Percentiles rank a stretch among this genome's conserved stretches.
Conservation (phyloP, 2,797 vertebrate species). For the Ambastaia sidthimunki region DNA sequence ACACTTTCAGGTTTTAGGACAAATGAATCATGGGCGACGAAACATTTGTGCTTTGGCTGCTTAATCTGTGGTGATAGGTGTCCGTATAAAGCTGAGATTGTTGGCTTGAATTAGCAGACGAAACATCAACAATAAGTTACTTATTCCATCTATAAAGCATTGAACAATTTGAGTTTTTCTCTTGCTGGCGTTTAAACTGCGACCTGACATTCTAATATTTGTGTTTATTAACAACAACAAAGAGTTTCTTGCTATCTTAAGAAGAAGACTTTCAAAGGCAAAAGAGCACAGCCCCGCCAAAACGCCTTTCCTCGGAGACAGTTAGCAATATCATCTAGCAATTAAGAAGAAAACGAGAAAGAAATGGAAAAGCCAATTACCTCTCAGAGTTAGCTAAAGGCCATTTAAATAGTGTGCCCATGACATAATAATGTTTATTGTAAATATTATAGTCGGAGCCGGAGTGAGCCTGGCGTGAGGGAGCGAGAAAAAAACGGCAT, state of each 20-base stretch:
- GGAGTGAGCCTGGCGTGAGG: conserved; percentile 82
- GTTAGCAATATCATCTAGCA: conserved; percentile 83
- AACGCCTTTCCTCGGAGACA: conserved; percentile 75
- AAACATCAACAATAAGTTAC: neutral
- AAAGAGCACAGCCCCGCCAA: conserved; percentile 71
- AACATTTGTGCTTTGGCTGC: neutral
- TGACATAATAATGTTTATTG: conserved; percentile 92
- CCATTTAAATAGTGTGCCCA: conserved; percentile 90
- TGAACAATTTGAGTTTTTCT: neutral
- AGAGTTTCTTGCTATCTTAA: conserved; percentile 60
- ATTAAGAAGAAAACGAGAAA: conserved; percentile 85
- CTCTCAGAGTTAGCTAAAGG: conserved; percentile 87
- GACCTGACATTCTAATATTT: conserved; percentile 19
- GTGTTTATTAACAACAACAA: conserved; percentile 43
- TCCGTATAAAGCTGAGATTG: neutral
- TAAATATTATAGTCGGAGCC: conserved; percentile 87
- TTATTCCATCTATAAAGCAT: neutral
- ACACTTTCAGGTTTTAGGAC: neutral
- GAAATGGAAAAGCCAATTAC: conserved; percentile 88
- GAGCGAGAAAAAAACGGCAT: conserved; percentile 77
- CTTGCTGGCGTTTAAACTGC: neutral
- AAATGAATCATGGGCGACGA: neutral
- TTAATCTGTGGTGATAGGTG: neutral
- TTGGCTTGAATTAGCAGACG: neutral
- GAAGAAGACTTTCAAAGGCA: conserved; percentile 71